Evolutionary conservation across 2,797 vertebrate species (phyloP).

Genomic region (Tarsius wallacei): DNA sequence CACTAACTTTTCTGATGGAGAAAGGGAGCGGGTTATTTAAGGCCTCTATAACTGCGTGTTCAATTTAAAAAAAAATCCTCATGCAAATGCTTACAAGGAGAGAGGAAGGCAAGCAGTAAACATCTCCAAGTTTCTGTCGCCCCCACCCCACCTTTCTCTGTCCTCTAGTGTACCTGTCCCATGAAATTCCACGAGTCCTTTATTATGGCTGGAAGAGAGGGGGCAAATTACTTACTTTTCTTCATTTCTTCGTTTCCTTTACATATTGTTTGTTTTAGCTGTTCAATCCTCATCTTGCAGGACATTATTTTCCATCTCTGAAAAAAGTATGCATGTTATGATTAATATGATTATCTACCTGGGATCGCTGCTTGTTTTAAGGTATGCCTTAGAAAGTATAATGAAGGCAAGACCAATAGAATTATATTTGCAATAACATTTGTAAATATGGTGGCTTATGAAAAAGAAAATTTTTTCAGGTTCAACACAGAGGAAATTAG

Average conservation of each 20-base stretch:
- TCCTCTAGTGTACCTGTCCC: background rate
- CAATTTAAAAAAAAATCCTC: constrained; percentile 13
- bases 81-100: background rate
- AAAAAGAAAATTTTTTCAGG: constrained; percentile 12
- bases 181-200: background rate
- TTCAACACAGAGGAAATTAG: constrained; percentile 11
- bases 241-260: constrained; percentile 95
- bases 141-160: too few species aligned
- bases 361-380: constrained; percentile 37
- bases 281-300: constrained; percentile 97
- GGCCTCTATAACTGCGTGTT: background rate
- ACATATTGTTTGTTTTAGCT: constrained; percentile 96
- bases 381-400: constrained; percentile 39
- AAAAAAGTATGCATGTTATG: constrained; percentile 75
- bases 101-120: constrained; percentile 9
- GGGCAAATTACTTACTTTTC: constrained; percentile 92
- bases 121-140: background rate
- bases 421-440: background rate
- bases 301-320: constrained; percentile 99
- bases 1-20: background rate
- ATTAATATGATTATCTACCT: background rate
- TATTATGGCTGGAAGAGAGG: background rate
- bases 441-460: background rate
- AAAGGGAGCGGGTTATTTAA: background rate
- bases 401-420: background rate